Conservation (phyloP, 2,797 vertebrate species). For the Lepilemur septentrionalis region DNA sequence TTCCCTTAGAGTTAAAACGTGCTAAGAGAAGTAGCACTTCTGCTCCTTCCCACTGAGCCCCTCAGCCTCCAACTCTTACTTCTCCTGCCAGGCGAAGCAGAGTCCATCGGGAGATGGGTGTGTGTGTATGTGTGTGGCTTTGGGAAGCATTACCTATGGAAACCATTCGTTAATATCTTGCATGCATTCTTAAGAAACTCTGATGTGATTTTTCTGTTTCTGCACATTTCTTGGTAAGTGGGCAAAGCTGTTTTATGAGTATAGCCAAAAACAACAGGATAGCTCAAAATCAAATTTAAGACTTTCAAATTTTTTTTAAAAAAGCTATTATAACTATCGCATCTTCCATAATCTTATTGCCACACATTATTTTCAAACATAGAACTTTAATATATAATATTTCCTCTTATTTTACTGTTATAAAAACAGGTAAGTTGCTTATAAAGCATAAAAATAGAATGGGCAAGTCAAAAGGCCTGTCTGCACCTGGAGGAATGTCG, state of each 20-base stretch:
- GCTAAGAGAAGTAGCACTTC: neutral
- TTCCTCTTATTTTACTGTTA: neutral
- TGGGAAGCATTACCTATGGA: neutral
- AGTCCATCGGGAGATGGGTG: neutral
- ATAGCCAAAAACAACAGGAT: neutral
- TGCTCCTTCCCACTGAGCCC: neutral
- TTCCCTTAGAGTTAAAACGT: neutral
- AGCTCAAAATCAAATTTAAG: neutral
- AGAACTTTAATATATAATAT: neutral
- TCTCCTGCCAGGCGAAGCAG: neutral
- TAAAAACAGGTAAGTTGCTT: neutral
- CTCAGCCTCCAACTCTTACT: neutral
- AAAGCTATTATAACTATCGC: neutral
- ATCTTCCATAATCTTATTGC: neutral
- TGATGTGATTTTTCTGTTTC: neutral
- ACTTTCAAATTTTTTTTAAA: neutral
- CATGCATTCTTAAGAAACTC: neutral
- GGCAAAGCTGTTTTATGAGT: neutral
- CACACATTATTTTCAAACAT: neutral
- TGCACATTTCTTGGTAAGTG: neutral
- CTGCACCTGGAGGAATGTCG: neutral
- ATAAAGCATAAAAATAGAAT: conserved; percentile 4
- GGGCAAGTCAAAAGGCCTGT: neutral
- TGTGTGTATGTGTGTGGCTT: neutral
- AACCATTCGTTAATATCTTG: neutral